Evolutionary conservation across 2,888 invertebrate species (phyloP).

Genomic region (Prosopocoilus inquinatus): DNA sequence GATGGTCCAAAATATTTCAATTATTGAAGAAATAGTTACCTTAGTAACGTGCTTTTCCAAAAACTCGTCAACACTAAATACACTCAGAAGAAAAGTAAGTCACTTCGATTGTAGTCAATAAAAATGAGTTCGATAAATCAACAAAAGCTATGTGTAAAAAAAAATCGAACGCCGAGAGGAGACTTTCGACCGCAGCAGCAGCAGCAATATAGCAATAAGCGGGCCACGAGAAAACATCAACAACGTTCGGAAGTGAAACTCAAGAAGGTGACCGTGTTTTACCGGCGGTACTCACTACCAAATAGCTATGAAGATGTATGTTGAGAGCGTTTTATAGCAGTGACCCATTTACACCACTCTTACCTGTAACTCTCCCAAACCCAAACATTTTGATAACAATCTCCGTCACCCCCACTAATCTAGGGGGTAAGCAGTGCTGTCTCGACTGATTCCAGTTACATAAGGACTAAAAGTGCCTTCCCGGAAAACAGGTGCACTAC

Average conservation of each 20-base stretch:
- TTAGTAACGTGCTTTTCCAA: too few species aligned
- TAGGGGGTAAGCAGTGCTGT: neutral
- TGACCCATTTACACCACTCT: constrained; percentile 39
- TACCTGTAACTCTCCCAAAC: constrained; percentile 18
- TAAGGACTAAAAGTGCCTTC: neutral
- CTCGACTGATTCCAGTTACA: neutral
- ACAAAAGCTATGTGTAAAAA: too few species aligned
- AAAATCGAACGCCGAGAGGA: too few species aligned
- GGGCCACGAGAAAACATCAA: constrained; percentile 33
- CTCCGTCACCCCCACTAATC: neutral
- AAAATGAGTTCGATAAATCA: too few species aligned
- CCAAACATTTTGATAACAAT: neutral
- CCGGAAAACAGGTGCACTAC: neutral
- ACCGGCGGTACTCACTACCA: constrained; percentile 40
- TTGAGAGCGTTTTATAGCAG: constrained; percentile 42
- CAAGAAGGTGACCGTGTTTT: constrained; percentile 42
- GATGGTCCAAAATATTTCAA: too few species aligned
- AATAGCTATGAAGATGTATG: constrained; percentile 42
- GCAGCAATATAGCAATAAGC: too few species aligned
- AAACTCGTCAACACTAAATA: too few species aligned
- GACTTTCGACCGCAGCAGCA: too few species aligned
- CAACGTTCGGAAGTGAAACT: constrained; percentile 35
- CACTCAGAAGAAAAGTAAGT: too few species aligned
- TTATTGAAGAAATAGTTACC: too few species aligned
- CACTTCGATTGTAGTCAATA: too few species aligned